Conservation (phyloP, 35 echinoderm and acorn worm species). For the Strongylocentrotus purpuratus region DNA sequence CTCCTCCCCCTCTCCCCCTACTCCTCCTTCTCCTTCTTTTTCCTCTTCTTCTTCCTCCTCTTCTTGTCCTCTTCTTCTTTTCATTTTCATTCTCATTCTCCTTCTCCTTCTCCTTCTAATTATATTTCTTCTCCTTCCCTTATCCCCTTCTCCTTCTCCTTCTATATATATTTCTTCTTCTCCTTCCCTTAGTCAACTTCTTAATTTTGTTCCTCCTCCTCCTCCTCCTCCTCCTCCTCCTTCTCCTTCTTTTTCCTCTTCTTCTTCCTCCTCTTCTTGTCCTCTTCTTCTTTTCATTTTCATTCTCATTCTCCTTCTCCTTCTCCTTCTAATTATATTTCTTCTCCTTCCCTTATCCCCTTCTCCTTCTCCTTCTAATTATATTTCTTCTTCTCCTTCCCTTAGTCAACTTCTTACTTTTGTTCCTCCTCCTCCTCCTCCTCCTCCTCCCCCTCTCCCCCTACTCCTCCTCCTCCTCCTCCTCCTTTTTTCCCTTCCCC, state of each 20-base stretch:
- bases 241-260: not conserved
- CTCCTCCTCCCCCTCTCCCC: not conserved
- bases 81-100: no score
- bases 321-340: not conserved
- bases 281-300: not conserved
- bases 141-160: not conserved
- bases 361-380: not conserved
- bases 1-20: no score
- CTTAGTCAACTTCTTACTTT: no score
- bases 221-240: not conserved
- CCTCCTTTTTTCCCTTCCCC: no score
- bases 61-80: no score
- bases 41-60: no score
- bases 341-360: not conserved
- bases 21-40: no score
- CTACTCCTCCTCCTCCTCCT: no score
- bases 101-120: no score
- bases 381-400: no score
- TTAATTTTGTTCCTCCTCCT: not conserved
- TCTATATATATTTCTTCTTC: not conserved
- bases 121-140: no score
- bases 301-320: not conserved
- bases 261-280: not conserved
- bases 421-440: not conserved
- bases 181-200: no score